Evolutionary conservation across 2,113 vertebrate species (phyloP).

Genomic region (Platichthys flesus): DNA sequence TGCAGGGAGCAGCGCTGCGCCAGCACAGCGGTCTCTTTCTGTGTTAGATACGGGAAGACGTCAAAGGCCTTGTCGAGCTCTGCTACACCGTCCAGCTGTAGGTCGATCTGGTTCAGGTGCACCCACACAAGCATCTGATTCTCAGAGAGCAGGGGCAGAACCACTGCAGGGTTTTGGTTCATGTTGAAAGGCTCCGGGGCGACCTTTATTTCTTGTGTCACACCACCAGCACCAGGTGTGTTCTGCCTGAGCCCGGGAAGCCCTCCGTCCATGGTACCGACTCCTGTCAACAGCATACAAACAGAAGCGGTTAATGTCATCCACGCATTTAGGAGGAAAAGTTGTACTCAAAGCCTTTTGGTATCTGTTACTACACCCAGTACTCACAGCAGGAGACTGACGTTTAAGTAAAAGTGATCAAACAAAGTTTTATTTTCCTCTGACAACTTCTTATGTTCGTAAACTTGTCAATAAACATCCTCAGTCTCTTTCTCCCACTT

Average conservation of each 20-base stretch:
- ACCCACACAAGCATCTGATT: conserved; percentile 85
- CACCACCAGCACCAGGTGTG: rapidly evolving
- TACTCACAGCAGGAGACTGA: too few relatives aligned
- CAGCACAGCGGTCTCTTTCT: conserved; percentile 78
- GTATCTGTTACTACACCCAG: too few relatives aligned
- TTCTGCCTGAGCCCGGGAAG: neutral
- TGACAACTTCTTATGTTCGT: too few relatives aligned
- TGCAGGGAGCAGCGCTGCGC: conserved; percentile 83
- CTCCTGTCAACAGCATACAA: conserved; percentile 8
- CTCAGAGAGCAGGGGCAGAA: conserved; percentile 84
- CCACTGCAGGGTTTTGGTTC: conserved; percentile 69
- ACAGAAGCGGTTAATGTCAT: neutral
- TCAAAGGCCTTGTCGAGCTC: conserved; percentile 86
- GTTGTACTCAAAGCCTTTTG: too few relatives aligned
- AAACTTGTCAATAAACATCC: neutral
- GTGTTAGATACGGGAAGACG: conserved; percentile 87
- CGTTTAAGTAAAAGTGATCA: too few relatives aligned
- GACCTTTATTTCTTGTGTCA: neutral
- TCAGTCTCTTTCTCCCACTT: too few relatives aligned
- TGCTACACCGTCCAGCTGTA: conserved; percentile 70
- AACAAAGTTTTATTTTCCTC: too few relatives aligned
- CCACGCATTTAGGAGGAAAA: neutral
- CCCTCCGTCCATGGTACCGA: neutral
- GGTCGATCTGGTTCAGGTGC: conserved; percentile 76
- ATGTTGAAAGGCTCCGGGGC: neutral